Base-by-base conservation (phyloP, 2,113 vertebrate genomes). In the Ceuthmochares aereus region DNA sequence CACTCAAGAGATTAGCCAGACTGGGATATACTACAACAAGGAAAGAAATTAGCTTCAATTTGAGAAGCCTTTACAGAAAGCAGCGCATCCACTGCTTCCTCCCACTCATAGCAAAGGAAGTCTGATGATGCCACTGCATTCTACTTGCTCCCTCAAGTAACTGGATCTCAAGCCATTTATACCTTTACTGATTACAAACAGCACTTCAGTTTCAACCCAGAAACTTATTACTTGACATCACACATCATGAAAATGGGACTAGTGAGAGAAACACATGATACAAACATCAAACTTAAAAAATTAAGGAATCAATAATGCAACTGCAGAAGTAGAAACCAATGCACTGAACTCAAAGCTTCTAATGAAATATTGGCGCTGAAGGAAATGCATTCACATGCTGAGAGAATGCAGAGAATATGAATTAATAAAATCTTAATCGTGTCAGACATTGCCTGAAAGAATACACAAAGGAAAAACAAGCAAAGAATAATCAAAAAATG, bases 1-100 rank as follows among this genome's bases (percentile, higher is more conserved):
- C 59, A 72, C 84, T 64, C 91, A 78, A 87, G 86, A 90, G 83
- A 95, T 75, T 69, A 94, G 40, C 43, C 84, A 75, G 81, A 95
- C 29, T 78, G 87, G 94, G 95, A 96, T 93, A 84, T 2, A 7
- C 42, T 55, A 82, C 69, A 94, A 89, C 66, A 95, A 87, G 74
- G 91, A 87, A 96, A 59, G 14, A 89, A 95, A 96, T 95, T 95
- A 91, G 95, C 92, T 95, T 92, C 60, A 68, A 52, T 64, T 68
- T 82, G 45, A 82, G 77, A 92, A 95, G 81, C 30, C 54, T 58
- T 95, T 56, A 68, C 43, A 80, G 70, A 87, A 5, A 84, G 40
- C 25, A 72, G 86, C 55, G 56, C 90, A 90, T 45, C 56, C 86
- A 89, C 49, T 4, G 3, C 66, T 84, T 92, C 80, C 69, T 95